Conservation (phyloP, 2,888 invertebrate genomes). For the Dryadula phaetusa region DNA sequence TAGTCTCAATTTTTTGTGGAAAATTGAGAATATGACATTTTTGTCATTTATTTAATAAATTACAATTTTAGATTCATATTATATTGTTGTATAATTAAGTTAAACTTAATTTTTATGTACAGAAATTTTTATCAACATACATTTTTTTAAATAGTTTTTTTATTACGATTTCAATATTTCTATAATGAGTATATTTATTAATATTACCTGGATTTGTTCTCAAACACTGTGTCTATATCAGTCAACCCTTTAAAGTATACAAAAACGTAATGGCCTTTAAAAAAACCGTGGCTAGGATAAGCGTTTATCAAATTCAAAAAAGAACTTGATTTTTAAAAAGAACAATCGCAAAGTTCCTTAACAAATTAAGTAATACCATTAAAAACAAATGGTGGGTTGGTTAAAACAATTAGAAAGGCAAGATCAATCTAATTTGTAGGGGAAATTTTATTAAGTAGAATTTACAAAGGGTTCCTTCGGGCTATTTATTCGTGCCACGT, state of each 20-base stretch:
- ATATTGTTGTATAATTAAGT: no score
- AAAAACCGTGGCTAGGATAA: not conserved
- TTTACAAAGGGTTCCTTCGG: conserved; percentile 34
- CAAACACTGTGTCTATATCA: no score
- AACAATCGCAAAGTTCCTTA: conserved; percentile 26
- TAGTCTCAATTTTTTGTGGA: no score
- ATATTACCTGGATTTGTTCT: not conserved
- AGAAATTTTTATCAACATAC: no score
- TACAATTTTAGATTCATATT: no score
- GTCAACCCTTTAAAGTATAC: not conserved
- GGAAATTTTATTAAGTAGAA: conserved; percentile 39
- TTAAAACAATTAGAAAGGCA: conserved; percentile 37
- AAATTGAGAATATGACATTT: no score
- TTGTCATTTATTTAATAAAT: no score
- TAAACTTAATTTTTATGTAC: no score
- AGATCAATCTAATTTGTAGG: conserved; percentile 43
- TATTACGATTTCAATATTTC: no score
- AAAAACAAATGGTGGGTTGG: conserved; percentile 28
- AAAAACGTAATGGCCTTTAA: not conserved
- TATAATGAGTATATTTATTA: no score
- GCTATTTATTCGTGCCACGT: conserved; percentile 50
- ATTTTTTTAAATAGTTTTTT: no score
- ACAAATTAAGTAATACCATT: conserved; percentile 33
- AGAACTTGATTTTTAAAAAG: conserved; percentile 19
- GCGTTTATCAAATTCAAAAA: conserved; percentile 6